phyloP scores from a whole-genome alignment of 2,113 vertebrate species.

The Lota lota region DNA sequence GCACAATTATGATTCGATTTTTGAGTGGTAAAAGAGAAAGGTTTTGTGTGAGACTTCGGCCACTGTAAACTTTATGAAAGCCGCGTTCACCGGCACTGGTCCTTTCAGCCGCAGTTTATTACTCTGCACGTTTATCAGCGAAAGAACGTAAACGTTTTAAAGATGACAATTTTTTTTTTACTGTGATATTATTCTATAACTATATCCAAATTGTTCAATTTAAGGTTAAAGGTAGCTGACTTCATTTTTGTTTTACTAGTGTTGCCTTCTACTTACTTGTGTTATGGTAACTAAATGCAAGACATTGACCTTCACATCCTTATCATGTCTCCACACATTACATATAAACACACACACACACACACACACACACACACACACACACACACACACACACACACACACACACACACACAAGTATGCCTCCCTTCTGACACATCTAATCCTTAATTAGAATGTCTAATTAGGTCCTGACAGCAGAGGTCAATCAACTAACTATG shows the following conservation, averaged over 20 bases:
- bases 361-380: slow-evolving; percentile 4
- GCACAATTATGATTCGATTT: no score
- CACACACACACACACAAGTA: slow-evolving; percentile 18
- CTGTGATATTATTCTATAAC: slow-evolving; percentile 28
- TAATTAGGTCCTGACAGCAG: slow-evolving; percentile 70
- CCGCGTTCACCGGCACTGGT: no score
- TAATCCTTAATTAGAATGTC: slow-evolving; percentile 72
- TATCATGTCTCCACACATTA: slow-evolving; percentile 38
- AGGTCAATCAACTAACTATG: slow-evolving; percentile 74
- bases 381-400: slow-evolving; percentile 1
- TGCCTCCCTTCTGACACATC: slow-evolving; percentile 50
- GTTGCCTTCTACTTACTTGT: slow-evolving; percentile 17
- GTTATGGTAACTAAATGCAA: slow-evolving; percentile 42
- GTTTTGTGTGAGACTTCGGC: no score
- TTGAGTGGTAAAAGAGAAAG: no score
- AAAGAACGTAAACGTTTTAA: no score
- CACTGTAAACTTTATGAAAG: no score
- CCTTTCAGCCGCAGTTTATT: no score
- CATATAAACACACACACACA: slow-evolving; percentile 6
- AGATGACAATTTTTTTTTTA: no score
- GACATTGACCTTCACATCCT: slow-evolving; percentile 51
- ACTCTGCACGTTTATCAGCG: no score
- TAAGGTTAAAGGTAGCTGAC: slow-evolving; percentile 41
- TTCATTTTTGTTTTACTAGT: slow-evolving; percentile 17
- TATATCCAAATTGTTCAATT: neutral